These are phyloP conservation scores for Rhyzopertha dominica DNA, from an alignment of 1,140 invertebrate genomes.

Conservation along the genomic window DNA sequence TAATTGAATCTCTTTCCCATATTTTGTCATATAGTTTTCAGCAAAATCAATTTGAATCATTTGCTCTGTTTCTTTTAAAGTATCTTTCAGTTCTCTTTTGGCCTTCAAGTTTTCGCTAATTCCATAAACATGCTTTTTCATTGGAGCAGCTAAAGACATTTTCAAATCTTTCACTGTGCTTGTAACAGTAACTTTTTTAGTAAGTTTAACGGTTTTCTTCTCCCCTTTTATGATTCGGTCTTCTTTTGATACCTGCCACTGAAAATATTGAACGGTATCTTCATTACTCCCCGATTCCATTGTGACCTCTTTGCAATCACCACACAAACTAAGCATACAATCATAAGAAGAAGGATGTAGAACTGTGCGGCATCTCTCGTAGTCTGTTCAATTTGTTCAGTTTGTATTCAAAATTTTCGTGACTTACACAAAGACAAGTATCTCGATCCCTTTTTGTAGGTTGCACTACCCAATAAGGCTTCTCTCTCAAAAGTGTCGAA, in stretches of 20 bases:
- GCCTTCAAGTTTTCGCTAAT: conserved; percentile 34
- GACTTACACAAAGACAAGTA: conserved; percentile 28
- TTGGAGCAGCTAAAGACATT: conserved; percentile 18
- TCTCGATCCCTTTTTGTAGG: conserved; percentile 20
- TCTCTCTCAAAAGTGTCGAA: conserved; percentile 4
- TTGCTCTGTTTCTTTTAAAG: conserved; percentile 31
- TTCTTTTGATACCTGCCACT: conserved; percentile 23
- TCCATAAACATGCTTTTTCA: conserved; percentile 32
- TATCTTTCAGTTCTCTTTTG: conserved; percentile 32
- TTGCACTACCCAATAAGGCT: conserved; percentile 9
- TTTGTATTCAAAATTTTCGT: conserved; percentile 25
- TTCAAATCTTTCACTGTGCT: conserved; percentile 26
- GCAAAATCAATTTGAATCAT: conserved; percentile 41
- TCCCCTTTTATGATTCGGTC: conserved; percentile 25
- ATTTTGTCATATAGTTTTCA: conserved; percentile 42
- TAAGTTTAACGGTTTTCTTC: conserved; percentile 18
- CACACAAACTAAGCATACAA: conserved; percentile 28
- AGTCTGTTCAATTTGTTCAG: conserved; percentile 14
- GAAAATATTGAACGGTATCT: conserved; percentile 23
- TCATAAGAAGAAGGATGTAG: conserved; percentile 22
- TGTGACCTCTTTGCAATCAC: conserved; percentile 19
- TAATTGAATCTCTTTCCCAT: conserved; percentile 39
- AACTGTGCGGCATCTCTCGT: conserved; percentile 16
- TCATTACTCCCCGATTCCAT: conserved; percentile 13
- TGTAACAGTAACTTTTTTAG: conserved; percentile 19